A percentile compares a stretch with the other conserved stretches of the same genome.
These are phyloP conservation scores for Scomber japonicus DNA, from an alignment of 2,113 vertebrate genomes.

Conservation along the genomic window DNA sequence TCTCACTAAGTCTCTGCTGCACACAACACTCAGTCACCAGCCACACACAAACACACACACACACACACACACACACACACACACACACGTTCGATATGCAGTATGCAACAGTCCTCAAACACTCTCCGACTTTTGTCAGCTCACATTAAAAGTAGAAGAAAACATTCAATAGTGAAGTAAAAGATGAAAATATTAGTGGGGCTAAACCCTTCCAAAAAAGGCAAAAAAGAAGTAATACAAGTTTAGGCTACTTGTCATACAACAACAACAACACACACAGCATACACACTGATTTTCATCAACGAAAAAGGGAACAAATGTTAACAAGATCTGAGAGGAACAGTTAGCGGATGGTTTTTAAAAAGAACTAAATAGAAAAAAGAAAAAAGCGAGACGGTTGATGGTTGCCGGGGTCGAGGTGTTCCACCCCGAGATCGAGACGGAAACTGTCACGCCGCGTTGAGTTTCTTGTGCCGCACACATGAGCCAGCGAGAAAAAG, in stretches of 20 bases:
- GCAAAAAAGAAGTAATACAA: constrained; percentile 55
- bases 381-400: not conserved
- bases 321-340: not conserved
- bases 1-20: constrained; percentile 44
- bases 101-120: constrained; percentile 15
- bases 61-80: too few relatives aligned
- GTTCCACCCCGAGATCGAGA: constrained; percentile 10
- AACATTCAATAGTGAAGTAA: constrained; percentile 70
- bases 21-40: constrained; percentile 43
- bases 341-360: constrained; percentile 37
- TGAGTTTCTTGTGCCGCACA: not conserved
- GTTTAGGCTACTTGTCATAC: constrained; percentile 60
- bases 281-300: constrained; percentile 38
- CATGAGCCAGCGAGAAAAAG: constrained; percentile 11
- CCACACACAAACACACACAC: too few relatives aligned
- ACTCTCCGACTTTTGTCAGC: constrained; percentile 36
- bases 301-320: not conserved
- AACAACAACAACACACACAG: constrained; percentile 38
- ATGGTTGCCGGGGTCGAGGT: constrained; percentile 1
- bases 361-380: not conserved
- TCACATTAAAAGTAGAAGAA: constrained; percentile 64
- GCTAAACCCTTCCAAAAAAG: constrained; percentile 59
- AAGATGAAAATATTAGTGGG: constrained; percentile 66
- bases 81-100: constrained; percentile 40
- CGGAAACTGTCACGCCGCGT: not conserved